Conservation (phyloP, 2,797 vertebrate species). For the Ctenopoma multispine region DNA sequence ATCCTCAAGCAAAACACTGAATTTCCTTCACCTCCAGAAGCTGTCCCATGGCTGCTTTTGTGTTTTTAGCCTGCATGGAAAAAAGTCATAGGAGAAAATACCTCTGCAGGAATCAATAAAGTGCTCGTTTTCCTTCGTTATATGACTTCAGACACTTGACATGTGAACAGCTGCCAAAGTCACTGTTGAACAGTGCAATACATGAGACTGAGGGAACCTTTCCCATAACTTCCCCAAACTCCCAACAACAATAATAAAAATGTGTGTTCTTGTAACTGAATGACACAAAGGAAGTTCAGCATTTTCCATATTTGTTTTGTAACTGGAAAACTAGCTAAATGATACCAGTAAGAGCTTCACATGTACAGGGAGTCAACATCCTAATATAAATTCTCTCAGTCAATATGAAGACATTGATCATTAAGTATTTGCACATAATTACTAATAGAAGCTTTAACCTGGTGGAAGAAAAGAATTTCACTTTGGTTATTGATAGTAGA, state of each 20-base stretch:
- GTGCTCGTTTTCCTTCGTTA: slow-evolving; percentile 42
- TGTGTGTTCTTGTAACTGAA: slow-evolving; percentile 45
- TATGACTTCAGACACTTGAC: slow-evolving; percentile 49
- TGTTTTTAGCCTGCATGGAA: slow-evolving; percentile 48
- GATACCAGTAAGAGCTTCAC: slow-evolving; percentile 14
- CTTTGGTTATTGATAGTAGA: not conserved
- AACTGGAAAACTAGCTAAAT: slow-evolving; percentile 25
- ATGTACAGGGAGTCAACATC: slow-evolving; percentile 22
- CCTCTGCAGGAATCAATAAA: slow-evolving; percentile 53
- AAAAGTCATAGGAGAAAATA: slow-evolving; percentile 24
- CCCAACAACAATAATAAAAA: not conserved
- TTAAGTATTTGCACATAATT: not conserved
- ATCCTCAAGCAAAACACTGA: slow-evolving; percentile 31
- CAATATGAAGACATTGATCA: not conserved
- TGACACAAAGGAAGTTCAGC: slow-evolving; percentile 44
- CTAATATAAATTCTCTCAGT: slow-evolving; percentile 11
- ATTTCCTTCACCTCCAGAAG: slow-evolving; percentile 28
- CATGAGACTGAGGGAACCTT: no score
- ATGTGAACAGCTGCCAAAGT: slow-evolving; percentile 40
- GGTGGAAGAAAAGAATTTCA: not conserved
- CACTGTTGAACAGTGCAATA: no score
- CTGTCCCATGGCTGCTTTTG: slow-evolving; percentile 36
- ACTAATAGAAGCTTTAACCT: not conserved
- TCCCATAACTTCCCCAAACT: no score
- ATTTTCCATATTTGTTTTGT: no score